Base-by-base conservation (phyloP, 1,140 invertebrate species). In the Teleogryllus occipitalis region DNA sequence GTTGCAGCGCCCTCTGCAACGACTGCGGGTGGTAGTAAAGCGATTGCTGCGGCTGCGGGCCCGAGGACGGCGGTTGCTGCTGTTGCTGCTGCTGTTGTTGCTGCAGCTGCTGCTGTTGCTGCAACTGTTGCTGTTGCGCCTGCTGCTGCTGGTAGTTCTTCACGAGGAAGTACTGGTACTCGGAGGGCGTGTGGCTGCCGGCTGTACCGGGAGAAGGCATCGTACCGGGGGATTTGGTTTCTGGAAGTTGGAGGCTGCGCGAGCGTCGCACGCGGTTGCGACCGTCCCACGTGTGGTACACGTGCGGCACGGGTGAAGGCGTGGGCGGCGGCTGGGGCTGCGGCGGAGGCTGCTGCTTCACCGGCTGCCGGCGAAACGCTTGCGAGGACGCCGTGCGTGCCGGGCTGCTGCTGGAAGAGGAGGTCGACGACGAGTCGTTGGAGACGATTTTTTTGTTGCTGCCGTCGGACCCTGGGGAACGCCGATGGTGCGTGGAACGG, bases 231-330 rank as follows among this genome's bases (percentile, higher is more conserved):
- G 87, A 87, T 76, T 86, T 87, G 80, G 87, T 87, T 81, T 90
- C 89, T 0, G 89, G 89, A 18, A 90, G 83, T 82, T 90, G 89
- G 49, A 90, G 84, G 82, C 89, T 89, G 22, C 88, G 84, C 1
- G 89, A 90, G 21, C 89, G 83, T 81, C 88, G 82, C n/a, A 90
- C 88, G 75, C 87, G 82, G 73, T 87, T 78, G 3, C 78, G 22
- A n/a, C 80, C 78, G 27, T 79, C 80, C 80, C 80, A 81, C 54
- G 80, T 78, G 75, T 79, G 72, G 18, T 80, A 78, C 22, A 21
- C 73, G 47, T 80, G 80, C 18, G 49, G 65, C 8, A 8, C 74
- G 12, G 79, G 74, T 49, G 39, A 27, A 18, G 79, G 79, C 0
- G 22, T 54, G 15, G 46, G 79, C 14, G 47, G 78, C 39, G 73